Conservation (phyloP, 2,113 vertebrate genomes). For the Crocuta crocuta region DNA sequence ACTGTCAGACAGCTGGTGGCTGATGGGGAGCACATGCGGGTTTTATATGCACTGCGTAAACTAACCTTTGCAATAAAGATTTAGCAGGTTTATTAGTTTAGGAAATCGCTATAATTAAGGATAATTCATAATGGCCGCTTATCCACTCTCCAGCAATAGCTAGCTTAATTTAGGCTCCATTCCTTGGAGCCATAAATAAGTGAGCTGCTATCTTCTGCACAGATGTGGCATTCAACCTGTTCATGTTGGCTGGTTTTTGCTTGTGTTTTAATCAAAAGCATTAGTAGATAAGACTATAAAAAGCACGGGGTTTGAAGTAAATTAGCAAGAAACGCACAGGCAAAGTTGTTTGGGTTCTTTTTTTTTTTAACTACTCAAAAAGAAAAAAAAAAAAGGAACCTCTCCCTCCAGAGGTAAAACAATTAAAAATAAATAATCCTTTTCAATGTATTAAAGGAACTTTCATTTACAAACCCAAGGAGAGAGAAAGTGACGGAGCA, state of each 20-base stretch:
- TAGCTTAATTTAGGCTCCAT: slow-evolving; percentile 92
- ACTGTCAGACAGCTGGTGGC: slow-evolving; percentile 92
- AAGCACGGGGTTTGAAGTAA: slow-evolving; percentile 82
- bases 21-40: slow-evolving; percentile 89
- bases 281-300: slow-evolving; percentile 85
- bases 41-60: slow-evolving; percentile 94
- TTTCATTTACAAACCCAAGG: slow-evolving; percentile 70
- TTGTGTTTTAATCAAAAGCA: slow-evolving; percentile 87
- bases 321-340: slow-evolving; percentile 74
- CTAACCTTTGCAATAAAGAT: slow-evolving; percentile 98
- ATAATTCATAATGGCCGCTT: slow-evolving; percentile 98
- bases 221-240: slow-evolving; percentile 89
- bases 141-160: slow-evolving; percentile 91
- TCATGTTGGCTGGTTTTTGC: slow-evolving; percentile 86
- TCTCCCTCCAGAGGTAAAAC: slow-evolving; percentile 57
- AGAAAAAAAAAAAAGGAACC: slow-evolving; percentile 19
- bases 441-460: slow-evolving; percentile 32
- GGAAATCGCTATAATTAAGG: slow-evolving; percentile 99
- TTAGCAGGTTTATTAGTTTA: slow-evolving; percentile 98
- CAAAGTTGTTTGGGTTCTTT: slow-evolving; percentile 53
- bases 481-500: slow-evolving; percentile 78
- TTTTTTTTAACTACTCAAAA: not conserved
- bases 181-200: slow-evolving; percentile 90
- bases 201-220: slow-evolving; percentile 85
- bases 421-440: slow-evolving; percentile 73